Conservation (phyloP, 2,113 vertebrate genomes). For the Motacilla alba region DNA sequence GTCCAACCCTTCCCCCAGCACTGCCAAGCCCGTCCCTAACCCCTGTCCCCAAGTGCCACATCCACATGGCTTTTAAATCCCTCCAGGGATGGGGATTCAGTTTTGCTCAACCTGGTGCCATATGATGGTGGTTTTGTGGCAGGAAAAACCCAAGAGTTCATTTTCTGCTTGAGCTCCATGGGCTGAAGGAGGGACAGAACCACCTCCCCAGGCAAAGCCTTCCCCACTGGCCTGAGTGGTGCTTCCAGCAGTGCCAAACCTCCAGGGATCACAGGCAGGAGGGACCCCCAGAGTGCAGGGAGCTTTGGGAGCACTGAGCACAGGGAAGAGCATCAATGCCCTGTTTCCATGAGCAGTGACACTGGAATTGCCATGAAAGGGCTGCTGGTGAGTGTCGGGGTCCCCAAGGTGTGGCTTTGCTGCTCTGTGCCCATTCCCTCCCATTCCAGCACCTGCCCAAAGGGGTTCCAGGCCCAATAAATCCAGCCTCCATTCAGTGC, state of each 20-base stretch:
- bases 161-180: not conserved
- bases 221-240: rapidly evolving
- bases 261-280: not conserved
- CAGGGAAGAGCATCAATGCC: not conserved
- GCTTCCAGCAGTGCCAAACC: rapidly evolving
- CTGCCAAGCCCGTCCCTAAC: not conserved
- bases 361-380: not conserved
- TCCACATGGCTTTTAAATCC: not conserved
- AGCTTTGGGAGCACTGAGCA: rapidly evolving
- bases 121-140: not conserved
- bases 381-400: rapidly evolving
- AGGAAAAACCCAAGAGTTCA: not conserved
- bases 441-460: not conserved
- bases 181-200: not conserved
- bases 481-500: not conserved
- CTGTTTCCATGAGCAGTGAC: rapidly evolving
- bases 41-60: not conserved
- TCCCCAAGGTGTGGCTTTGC: rapidly evolving
- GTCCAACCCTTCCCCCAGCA: not conserved
- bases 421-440: rapidly evolving
- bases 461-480: not conserved
- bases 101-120: rapidly evolving
- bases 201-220: rapidly evolving
- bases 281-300: rapidly evolving
- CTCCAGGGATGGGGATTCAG: not conserved